These are phyloP conservation scores for Lacerta viridis DNA, from an alignment of 2,797 vertebrate genomes.

Conservation along the genomic window DNA sequence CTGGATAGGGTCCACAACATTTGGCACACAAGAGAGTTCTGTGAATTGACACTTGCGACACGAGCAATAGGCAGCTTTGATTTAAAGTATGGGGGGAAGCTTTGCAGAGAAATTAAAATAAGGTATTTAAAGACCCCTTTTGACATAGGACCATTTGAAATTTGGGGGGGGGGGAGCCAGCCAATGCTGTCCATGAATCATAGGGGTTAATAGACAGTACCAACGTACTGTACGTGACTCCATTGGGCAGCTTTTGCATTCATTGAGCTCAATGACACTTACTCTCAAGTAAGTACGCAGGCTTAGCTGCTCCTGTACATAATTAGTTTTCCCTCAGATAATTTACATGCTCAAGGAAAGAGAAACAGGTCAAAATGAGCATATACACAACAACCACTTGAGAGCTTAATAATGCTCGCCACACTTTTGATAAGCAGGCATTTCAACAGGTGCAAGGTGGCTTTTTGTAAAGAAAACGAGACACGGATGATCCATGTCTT, in stretches of 20 bases:
- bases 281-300: neutral
- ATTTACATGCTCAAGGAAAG: constrained; percentile 12
- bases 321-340: constrained; percentile 13
- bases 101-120: constrained; percentile 28
- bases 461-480: neutral
- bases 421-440: constrained; percentile 23
- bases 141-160: neutral
- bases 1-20: no score
- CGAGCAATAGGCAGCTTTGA: neutral
- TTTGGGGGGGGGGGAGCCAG: constrained; percentile 30
- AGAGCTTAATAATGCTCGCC: constrained; percentile 23
- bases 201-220: constrained; percentile 14
- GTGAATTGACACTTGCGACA: neutral
- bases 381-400: constrained; percentile 1
- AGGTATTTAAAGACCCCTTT: constrained; percentile 9
- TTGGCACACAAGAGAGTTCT: neutral
- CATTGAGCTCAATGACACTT: neutral
- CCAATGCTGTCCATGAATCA: neutral
- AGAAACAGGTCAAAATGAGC: constrained; percentile 20
- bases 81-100: neutral
- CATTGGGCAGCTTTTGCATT: neutral
- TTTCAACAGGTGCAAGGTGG: constrained; percentile 4
- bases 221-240: neutral
- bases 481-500: neutral
- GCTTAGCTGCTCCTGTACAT: neutral